These are phyloP conservation scores for Diplogasteroides magnus DNA, from an alignment of 1,140 invertebrate genomes.

Conservation along the genomic window DNA sequence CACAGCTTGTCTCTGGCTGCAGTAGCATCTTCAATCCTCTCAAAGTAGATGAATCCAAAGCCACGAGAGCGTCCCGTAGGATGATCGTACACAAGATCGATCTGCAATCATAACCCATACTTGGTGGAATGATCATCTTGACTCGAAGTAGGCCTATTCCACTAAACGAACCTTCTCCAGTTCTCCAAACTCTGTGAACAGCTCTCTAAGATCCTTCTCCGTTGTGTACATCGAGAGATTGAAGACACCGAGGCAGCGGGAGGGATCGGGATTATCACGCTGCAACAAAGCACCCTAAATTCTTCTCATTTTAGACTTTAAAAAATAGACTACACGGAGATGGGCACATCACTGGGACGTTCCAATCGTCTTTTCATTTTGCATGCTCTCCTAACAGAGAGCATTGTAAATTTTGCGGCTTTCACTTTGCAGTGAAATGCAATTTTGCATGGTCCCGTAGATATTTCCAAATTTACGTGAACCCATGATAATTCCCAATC, in stretches of 20 bases:
- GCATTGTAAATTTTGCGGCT: too few species aligned
- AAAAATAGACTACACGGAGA: too few species aligned
- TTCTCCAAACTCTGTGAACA: constrained; percentile 34
- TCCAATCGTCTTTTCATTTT: too few species aligned
- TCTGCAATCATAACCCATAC: constrained; percentile 1
- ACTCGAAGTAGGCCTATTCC: not conserved
- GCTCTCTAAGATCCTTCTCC: constrained; percentile 32
- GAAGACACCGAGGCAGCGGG: constrained; percentile 34
- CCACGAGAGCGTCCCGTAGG: constrained; percentile 79
- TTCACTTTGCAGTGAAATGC: too few species aligned
- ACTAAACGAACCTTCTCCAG: constrained; percentile 26
- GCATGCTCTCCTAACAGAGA: too few species aligned
- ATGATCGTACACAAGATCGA: constrained; percentile 42
- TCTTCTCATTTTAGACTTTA: too few species aligned
- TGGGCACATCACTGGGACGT: too few species aligned
- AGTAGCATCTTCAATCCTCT: constrained; percentile 79
- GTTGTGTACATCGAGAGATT: constrained; percentile 36
- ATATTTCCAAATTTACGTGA: too few species aligned
- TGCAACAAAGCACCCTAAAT: too few species aligned
- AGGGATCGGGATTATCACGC: constrained; percentile 29
- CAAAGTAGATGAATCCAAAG: constrained; percentile 94
- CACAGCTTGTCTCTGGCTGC: constrained; percentile 86
- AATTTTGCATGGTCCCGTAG: too few species aligned
- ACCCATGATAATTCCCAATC: too few species aligned
- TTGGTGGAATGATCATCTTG: not conserved